Evolutionary conservation across 2,113 vertebrate genomes (phyloP).

Genomic region (Deroptyus accipitrinus): DNA sequence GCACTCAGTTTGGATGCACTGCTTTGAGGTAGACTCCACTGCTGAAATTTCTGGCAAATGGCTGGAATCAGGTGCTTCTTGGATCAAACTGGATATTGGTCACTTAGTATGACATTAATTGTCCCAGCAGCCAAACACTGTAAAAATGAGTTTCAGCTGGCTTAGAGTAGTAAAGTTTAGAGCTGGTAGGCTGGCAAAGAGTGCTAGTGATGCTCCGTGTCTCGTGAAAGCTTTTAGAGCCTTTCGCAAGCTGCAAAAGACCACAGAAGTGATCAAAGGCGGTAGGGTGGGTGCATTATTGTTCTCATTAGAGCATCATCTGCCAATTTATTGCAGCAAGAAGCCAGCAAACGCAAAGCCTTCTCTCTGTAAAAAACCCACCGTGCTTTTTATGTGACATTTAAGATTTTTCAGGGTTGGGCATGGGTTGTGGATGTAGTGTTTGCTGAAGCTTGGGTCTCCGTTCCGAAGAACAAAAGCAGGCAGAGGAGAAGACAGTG

Average conservation of each 20-base stretch:
- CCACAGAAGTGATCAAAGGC: not conserved
- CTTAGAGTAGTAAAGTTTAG: not conserved
- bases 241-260: slow-evolving; percentile 16
- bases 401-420: not conserved
- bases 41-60: not conserved
- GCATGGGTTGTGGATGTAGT: not conserved
- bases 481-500: not conserved
- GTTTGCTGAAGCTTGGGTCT: not conserved
- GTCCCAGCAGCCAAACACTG: not conserved
- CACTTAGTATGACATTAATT: not conserved
- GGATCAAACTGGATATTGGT: not conserved
- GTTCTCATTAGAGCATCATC: slow-evolving; percentile 34
- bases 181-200: not conserved
- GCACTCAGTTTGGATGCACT: not conserved
- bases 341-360: not conserved
- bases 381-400: not conserved
- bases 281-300: not conserved
- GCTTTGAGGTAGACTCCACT: not conserved
- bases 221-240: slow-evolving; percentile 55
- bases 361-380: not conserved
- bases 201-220: not conserved
- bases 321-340: slow-evolving; percentile 25
- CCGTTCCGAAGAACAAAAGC: not conserved
- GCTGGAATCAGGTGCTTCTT: not conserved
- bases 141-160: not conserved